Conservation (phyloP, 1,140 invertebrate species). For the Leptestheria dahalacensis region DNA sequence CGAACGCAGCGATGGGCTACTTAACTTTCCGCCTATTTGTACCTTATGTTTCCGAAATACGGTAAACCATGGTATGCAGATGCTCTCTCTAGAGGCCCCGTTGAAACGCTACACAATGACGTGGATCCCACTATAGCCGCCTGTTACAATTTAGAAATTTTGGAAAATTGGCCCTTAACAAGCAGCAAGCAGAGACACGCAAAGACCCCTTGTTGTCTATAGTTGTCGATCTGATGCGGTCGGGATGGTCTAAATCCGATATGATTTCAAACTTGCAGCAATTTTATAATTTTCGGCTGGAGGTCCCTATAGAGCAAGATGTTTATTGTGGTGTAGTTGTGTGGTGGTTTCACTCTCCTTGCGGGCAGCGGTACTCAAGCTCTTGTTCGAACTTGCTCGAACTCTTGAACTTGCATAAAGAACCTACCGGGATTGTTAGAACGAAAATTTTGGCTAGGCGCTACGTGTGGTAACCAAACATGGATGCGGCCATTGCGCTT, state of each 20-base stretch:
- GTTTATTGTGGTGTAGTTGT: slow-evolving; percentile 9
- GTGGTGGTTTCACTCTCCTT: too few species aligned
- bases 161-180: too few species aligned
- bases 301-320: neutral
- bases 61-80: too few species aligned
- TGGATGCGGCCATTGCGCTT: slow-evolving; percentile 31
- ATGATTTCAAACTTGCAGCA: slow-evolving; percentile 1
- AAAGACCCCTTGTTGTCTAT: too few species aligned
- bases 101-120: slow-evolving; percentile 23
- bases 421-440: slow-evolving; percentile 29
- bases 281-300: neutral
- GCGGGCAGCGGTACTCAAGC: slow-evolving; percentile 19
- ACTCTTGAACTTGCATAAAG: too few species aligned
- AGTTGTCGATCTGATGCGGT: slow-evolving; percentile 7
- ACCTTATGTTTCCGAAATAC: too few species aligned
- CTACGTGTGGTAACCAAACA: too few species aligned
- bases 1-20: slow-evolving; percentile 23
- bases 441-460: too few species aligned
- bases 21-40: slow-evolving; percentile 27
- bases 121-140: slow-evolving; percentile 15
- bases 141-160: too few species aligned
- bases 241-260: slow-evolving; percentile 10
- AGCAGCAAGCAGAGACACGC: too few species aligned
- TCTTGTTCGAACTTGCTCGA: too few species aligned
- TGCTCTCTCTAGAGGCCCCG: too few species aligned